phyloP scores from a whole-genome alignment of 2,888 invertebrate species.

The Orthosia incerta region DNA sequence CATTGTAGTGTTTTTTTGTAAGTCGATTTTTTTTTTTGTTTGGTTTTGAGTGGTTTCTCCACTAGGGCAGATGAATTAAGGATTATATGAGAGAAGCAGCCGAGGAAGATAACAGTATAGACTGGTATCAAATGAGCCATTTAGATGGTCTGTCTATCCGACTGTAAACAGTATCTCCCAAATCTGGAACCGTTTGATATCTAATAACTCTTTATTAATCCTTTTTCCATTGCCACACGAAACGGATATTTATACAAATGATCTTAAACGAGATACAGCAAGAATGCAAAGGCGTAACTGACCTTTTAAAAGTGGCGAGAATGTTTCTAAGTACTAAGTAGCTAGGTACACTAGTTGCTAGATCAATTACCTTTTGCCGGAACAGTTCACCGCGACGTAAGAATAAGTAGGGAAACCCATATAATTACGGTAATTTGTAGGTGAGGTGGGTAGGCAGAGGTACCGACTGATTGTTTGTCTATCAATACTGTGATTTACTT shows the following conservation, averaged over 20 bases:
- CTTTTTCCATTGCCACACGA: conserved; percentile 22
- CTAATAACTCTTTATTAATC: not conserved
- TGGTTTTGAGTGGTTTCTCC: too few relatives aligned
- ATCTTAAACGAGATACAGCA: conserved; percentile 36
- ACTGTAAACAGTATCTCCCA: not conserved
- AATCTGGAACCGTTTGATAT: not conserved
- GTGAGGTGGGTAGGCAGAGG: conserved; percentile 11
- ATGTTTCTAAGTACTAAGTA: conserved; percentile 25
- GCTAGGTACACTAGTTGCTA: conserved; percentile 2
- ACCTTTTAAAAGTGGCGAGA: conserved; percentile 55
- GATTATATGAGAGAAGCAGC: too few relatives aligned
- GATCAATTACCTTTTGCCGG: conserved; percentile 46
- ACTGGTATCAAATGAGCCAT: too few relatives aligned
- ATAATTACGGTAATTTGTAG: conserved; percentile 48
- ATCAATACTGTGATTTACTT: conserved; percentile 56
- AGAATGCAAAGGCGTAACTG: conserved; percentile 56
- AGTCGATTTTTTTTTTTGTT: too few relatives aligned
- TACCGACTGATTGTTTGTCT: conserved; percentile 39
- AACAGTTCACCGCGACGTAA: conserved; percentile 21
- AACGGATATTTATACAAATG: conserved; percentile 46
- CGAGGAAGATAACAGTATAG: too few relatives aligned
- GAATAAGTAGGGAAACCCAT: conserved; percentile 32
- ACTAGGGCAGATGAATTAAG: too few relatives aligned
- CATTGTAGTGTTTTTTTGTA: too few relatives aligned
- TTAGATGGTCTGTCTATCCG: too few relatives aligned